Evolutionary conservation across 2,113 vertebrate species (phyloP).

Genomic region (Dromas ardeola): DNA sequence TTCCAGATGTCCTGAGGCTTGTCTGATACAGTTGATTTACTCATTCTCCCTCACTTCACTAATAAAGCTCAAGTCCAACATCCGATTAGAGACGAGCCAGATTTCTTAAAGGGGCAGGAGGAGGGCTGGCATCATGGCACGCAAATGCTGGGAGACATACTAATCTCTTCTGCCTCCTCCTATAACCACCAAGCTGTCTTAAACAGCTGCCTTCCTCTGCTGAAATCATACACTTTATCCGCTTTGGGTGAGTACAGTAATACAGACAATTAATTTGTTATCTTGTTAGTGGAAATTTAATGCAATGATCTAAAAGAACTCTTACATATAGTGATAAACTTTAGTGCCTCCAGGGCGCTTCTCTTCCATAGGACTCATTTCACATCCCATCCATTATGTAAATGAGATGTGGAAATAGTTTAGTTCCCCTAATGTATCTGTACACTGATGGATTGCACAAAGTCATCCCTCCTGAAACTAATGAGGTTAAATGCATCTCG

Average conservation of each 20-base stretch:
- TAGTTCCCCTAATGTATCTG: slow-evolving; percentile 73
- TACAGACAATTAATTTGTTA: slow-evolving; percentile 78
- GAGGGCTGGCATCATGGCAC: not conserved
- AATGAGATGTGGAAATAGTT: slow-evolving; percentile 82
- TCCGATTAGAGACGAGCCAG: slow-evolving; percentile 72
- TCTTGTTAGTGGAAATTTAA: slow-evolving; percentile 81
- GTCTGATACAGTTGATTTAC: slow-evolving; percentile 82
- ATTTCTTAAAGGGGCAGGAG: slow-evolving; percentile 73
- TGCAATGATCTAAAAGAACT: slow-evolving; percentile 76
- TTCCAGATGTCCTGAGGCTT: slow-evolving; percentile 83
- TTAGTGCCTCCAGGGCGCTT: slow-evolving; percentile 72
- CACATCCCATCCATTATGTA: slow-evolving; percentile 82
- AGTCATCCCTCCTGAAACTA: slow-evolving; percentile 73
- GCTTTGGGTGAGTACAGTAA: slow-evolving; percentile 68
- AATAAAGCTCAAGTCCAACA: slow-evolving; percentile 80
- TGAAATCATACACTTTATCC: slow-evolving; percentile 39
- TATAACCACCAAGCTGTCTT: slow-evolving; percentile 14
- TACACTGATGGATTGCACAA: slow-evolving; percentile 76
- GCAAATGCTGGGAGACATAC: not conserved
- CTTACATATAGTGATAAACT: slow-evolving; percentile 80
- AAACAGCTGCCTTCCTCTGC: slow-evolving; percentile 45
- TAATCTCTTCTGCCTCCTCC: slow-evolving; percentile 5
- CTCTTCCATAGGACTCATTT: slow-evolving; percentile 72
- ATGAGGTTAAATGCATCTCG: slow-evolving; percentile 78
- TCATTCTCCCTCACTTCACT: slow-evolving; percentile 77